Base-by-base conservation (phyloP, 2,888 invertebrate genomes). In the Cenopis cana region DNA sequence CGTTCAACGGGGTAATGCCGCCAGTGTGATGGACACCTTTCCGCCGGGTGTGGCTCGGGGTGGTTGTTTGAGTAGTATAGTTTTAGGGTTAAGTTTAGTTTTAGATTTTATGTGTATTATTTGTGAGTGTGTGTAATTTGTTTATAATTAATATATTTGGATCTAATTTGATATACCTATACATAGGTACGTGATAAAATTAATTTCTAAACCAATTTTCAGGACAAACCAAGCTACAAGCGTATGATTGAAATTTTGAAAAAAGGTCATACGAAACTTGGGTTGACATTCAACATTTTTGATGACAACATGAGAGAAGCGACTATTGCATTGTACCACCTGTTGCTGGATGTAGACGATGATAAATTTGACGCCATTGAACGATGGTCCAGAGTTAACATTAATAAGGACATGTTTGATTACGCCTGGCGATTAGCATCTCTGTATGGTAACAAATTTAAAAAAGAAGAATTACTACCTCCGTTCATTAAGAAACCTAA, bases 361-460 rank as follows among this genome's bases (percentile, higher is more conserved):
- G 88, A 89, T 73, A 85, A 91, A 64, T 78, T 84, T 20, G 78
- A 85, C 36, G 82, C 79, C n/a, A 78, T 93, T 4, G 82, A 80
- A 74, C 78, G 83, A 56, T 94, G 91, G 90, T 89, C 88, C 0
- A 82, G 85, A 46, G 80, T 84, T 55, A 82, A 90, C 69, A 81
- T 95, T 14, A 94, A 95, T 80, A 86, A 87, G 59, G 93, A 94
- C 59, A 88, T 94, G 79, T 89, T 92, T 73, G 82, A 89, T 24
- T 95, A 94, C 76, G 93, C 90, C 0, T 81, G 85, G 65, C 88
- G 89, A 66, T 77, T 93, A n/a, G 85, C 89, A 17, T 85, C 88
- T 49, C 76, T 93, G n/a, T 93, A 91, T 76, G 85, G 84, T 52
- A 81, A 82, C 55, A 87, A 86, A 69, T 76, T 76, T 14, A 77